Evolutionary conservation across 2,797 vertebrate genomes (phyloP), one percentile per base, ranked within the genome.

Genomic region (Apogon talboti): DNA sequence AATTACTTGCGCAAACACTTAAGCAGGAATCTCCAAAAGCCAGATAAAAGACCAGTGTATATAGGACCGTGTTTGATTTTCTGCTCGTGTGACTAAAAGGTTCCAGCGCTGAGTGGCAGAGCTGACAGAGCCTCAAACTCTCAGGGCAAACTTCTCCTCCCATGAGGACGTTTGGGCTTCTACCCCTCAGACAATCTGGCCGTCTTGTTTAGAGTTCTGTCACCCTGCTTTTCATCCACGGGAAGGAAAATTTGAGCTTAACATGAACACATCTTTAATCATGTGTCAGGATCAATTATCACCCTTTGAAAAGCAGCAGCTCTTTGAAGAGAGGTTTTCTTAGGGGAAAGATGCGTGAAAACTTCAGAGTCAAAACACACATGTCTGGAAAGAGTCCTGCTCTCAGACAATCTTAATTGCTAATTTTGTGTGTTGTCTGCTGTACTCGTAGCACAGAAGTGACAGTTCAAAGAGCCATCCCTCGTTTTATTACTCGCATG

Each of bases 241-340:
- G 66, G 79, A 78, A 30, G 76, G 80, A 83, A 91, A 92, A 86
- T 91, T 87, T 79, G 87, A 86, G 87, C 80, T 86, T 83, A 85
- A 87, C 81, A 84, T 90, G 92, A 94, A 93, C 82, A 87, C 90
- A 66, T 90, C 92, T 94, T 94, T 93, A 92, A 92, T 90, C 90
- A 76, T 74, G 89, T 93, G 93, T 94, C 95, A 92, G 66, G 74
- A 87, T 85, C 83, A 81, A 91, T 95, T 92, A 93, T n/a, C 12
- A 24, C 59, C 18, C 64, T 61, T 81, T 78, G 38, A 91, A 65
- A 77, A 81, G 85, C 82, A 83, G 89, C 89, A 77, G 74, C 74
- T 50, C 53, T 74, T 79, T 76, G 59, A 77, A 71, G 62, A 58
- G 71, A 68, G 64, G 42, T 42, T 14, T 66, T 68, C 46, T 62